These are phyloP conservation scores for Trichopoda pennipes DNA, from an alignment of 2,888 invertebrate species.

Conservation along the genomic window DNA sequence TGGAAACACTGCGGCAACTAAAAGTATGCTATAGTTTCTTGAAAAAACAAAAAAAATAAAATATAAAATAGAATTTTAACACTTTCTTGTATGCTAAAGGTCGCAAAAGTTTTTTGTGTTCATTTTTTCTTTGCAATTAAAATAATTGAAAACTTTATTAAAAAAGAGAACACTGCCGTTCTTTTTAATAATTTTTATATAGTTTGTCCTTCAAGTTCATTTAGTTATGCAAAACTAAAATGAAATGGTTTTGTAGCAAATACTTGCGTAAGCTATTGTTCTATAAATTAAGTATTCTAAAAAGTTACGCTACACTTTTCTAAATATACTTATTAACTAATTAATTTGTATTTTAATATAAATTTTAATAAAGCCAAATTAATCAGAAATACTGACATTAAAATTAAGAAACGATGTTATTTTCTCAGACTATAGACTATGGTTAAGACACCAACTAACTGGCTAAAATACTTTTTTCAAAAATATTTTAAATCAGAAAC, in stretches of 20 bases:
- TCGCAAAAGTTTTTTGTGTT: slow-evolving; percentile 22
- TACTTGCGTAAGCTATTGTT: not conserved
- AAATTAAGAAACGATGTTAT: too few relatives aligned
- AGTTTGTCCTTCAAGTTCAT: not conserved
- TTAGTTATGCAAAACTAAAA: not conserved
- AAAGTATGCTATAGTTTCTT: slow-evolving; percentile 50
- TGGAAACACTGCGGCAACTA: not conserved
- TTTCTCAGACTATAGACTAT: too few relatives aligned
- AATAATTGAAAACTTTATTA: slow-evolving; percentile 18
- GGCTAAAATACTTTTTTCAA: too few relatives aligned
- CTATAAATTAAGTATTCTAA: not conserved
- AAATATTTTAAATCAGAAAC: too few relatives aligned
- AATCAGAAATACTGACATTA: too few relatives aligned
- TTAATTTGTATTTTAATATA: too few relatives aligned
- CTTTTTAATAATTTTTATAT: not conserved
- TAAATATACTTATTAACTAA: not conserved
- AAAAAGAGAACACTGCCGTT: not conserved
- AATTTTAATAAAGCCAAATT: too few relatives aligned
- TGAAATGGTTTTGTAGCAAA: not conserved
- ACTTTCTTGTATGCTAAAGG: slow-evolving; percentile 37
- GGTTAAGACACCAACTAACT: too few relatives aligned
- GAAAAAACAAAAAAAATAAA: not conserved
- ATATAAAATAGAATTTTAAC: slow-evolving; percentile 20
- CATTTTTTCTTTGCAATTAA: slow-evolving; percentile 25
- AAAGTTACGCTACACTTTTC: not conserved